Conservation (phyloP, 1,140 invertebrate genomes). For the Nilaparvata lugens region DNA sequence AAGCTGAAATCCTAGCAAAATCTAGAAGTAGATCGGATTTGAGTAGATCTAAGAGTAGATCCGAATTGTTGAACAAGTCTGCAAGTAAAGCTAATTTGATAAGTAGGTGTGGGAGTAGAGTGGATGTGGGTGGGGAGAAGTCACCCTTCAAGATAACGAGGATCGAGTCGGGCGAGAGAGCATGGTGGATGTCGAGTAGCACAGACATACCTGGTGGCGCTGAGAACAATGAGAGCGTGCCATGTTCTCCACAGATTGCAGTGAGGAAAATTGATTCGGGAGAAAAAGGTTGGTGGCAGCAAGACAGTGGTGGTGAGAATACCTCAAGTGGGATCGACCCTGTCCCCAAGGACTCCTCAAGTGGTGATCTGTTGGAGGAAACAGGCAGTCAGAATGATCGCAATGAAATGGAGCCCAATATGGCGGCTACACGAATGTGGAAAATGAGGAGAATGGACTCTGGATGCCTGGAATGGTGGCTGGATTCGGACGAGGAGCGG, state of each 20-base stretch:
- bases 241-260: neutral
- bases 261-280: neutral
- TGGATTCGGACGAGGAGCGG: constrained; percentile 14
- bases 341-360: neutral
- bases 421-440: neutral
- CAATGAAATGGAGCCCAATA: neutral
- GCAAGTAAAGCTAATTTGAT: neutral
- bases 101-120: neutral
- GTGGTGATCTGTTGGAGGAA: neutral
- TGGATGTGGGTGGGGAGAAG: neutral
- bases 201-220: neutral
- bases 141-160: constrained; percentile 6
- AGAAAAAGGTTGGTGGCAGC: neutral
- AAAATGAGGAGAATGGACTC: neutral
- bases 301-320: neutral
- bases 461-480: constrained; percentile 19
- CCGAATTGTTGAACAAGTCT: neutral
- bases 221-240: neutral
- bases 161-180: constrained; percentile 44
- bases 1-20: neutral
- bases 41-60: neutral
- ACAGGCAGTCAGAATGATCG: neutral
- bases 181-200: constrained; percentile 45
- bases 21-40: neutral
- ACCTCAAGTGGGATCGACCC: neutral